A percentile compares a stretch with the other conserved stretches of the same genome.
Conservation (phyloP, 2,888 invertebrate genomes). For the Drosophila kambysellisi region DNA sequence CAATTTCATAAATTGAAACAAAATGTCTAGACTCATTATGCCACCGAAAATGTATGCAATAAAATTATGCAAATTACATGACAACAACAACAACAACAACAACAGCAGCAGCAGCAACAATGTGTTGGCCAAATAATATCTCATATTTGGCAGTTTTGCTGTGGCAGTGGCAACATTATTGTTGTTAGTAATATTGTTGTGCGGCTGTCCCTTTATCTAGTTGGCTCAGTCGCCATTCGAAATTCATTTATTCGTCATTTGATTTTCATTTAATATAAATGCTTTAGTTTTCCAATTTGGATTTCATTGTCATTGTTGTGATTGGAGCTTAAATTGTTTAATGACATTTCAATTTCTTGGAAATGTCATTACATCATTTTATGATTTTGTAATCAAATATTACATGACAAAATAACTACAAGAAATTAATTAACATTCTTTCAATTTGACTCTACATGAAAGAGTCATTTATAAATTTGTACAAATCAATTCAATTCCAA, state of each 20-base stretch:
- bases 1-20: slow-evolving; percentile 74
- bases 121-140: slow-evolving; percentile 35
- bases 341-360: no score
- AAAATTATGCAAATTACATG: slow-evolving; percentile 72
- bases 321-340: background rate
- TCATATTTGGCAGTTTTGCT: slow-evolving; percentile 29
- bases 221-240: slow-evolving; percentile 14
- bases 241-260: slow-evolving; percentile 46
- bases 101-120: slow-evolving; percentile 21
- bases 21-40: slow-evolving; percentile 78
- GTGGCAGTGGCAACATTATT: background rate
- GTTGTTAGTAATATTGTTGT: slow-evolving; percentile 16
- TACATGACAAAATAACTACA: background rate
- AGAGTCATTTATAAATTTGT: no score
- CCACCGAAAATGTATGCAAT: slow-evolving; percentile 65
- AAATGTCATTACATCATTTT: background rate
- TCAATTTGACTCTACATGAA: background rate
- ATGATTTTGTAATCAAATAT: background rate
- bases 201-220: slow-evolving; percentile 27
- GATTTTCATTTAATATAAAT: slow-evolving; percentile 31
- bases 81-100: slow-evolving; percentile 15
- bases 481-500: background rate
- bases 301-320: slow-evolving; percentile 6
- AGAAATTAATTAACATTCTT: background rate
- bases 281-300: slow-evolving; percentile 10